Base-by-base conservation (phyloP, 2,888 invertebrate species). In the Eristalis pertinax region DNA sequence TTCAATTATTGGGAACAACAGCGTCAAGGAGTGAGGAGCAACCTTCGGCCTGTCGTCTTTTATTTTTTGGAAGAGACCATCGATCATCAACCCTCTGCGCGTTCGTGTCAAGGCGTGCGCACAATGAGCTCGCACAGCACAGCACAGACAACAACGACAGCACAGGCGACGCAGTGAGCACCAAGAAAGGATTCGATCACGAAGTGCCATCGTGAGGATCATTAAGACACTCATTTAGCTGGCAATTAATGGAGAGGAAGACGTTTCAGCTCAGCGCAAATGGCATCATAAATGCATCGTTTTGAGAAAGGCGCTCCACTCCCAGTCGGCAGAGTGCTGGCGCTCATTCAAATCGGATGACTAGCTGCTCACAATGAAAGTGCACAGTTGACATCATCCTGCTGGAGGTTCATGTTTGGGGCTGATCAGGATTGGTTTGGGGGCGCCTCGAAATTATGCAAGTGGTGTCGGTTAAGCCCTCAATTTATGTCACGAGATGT, bases 51-150 rank as follows among this genome's bases (percentile, higher is more conserved):
- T 74, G 69, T 78, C 22, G 22, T 82, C 72, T 68, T 58, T 62
- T 32, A 60, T 41, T 67, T 41, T 63, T 70, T 83, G 72, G 50
- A 50, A 75, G 50, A 73, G 70, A 65, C 83, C 74, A 86, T 86
- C 86, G 86, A 86, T 86, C 86, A 86, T 86, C 86, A 86, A 83
- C 83, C 86, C 78, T 62, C 75, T 74, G 74, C 32, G 77, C 64
- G 81, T 78, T 82, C 83, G 77, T 86, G 78, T 83, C 86, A 86
- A 83, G 86, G 86, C 74, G 26, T 62, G 64, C 70, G 22, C 43
- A 13, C 63, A 63, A 32, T 32, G 29, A 19, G 13, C 26, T 4
- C n/a, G 19, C 64, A 35, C 38, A 10, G 11, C 64, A n/a, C 13
- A 38, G 38, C 11, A 19, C 13, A 65, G 64, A 5, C 64, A 19